Conservation (phyloP, 2,113 vertebrate genomes). For the Crotalus tigris region DNA sequence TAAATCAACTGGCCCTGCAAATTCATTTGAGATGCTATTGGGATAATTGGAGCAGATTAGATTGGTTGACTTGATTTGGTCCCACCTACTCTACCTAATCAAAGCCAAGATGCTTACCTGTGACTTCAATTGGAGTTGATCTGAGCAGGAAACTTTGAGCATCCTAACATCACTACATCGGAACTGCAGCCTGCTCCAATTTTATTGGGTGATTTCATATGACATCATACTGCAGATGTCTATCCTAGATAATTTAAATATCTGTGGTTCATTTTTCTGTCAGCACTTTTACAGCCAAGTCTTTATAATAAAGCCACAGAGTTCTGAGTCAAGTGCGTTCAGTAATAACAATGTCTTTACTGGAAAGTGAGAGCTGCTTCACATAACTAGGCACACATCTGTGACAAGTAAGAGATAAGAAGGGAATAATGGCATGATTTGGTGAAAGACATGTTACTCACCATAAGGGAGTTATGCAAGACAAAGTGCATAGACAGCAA, state of each 20-base stretch:
- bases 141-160: neutral
- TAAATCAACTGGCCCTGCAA: neutral
- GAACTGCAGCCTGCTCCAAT: accelerated
- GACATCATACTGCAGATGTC: conserved; percentile 1
- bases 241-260: neutral
- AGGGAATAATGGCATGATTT: conserved; percentile 15
- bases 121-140: neutral
- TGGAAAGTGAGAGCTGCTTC: conserved; percentile 31
- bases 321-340: conserved; percentile 46
- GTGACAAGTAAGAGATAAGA: neutral
- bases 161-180: neutral
- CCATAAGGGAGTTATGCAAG: conserved; percentile 30
- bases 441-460: conserved; percentile 40
- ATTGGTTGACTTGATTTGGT: accelerated
- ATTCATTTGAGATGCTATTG: neutral
- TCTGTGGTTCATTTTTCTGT: conserved; percentile 35
- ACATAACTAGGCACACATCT: conserved; percentile 22
- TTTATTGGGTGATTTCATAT: neutral
- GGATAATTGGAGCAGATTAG: neutral
- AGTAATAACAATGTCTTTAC: neutral
- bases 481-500: conserved; percentile 22
- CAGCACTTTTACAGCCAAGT: conserved; percentile 20
- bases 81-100: neutral
- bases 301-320: conserved; percentile 13
- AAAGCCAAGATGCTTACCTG: neutral